Base-by-base conservation (phyloP, 1,140 invertebrate genomes). In the Mercenaria mercenaria region DNA sequence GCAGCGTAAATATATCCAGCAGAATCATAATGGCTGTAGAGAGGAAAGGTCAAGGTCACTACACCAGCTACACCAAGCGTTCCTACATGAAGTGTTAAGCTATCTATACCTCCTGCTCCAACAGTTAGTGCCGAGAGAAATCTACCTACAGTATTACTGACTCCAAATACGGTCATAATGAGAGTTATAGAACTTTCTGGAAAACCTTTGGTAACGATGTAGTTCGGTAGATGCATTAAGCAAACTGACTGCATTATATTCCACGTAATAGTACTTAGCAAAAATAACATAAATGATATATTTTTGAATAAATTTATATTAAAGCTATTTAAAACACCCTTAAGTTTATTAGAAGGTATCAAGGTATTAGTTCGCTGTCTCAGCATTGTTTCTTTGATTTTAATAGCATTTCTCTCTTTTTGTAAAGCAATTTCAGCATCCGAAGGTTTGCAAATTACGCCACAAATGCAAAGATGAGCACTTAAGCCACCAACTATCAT, bases 151-250 rank as follows among this genome's bases (percentile, higher is more conserved):
- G 79, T 82, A 39, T 89, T 89, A 61, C 77, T 39, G 26, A 82
- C 67, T 26, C 87, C 52, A 74, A 89, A 89, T n/a, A 56, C 50
- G 15, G 77, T 82, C 87, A 89, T 89, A 39, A 74, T 74, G 18
- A 72, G 8, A 26, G 77, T 82, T 39, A 89, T 82, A 11, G 80
- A 37, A 29, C 59, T 56, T n/a, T 32, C 23, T 11, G 26, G 52
- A 26, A 67, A 47, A 34, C 69, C 79, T 29, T 82, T 69, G 15
- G 47, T 74, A 6, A 69, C 26, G 4, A 89, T 34, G 52, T 72
- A 89, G 52, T 89, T 59, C 50, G 87, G 87, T 56, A 89, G 34
- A 89, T 89, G 87, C 41, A 89, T 72, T 20, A 89, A 59, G 74
- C 77, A 81, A 0, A 89, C 47, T 18, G 74, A 79, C 4, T 43